Evolutionary conservation across 2,888 invertebrate genomes (phyloP), one percentile per base, ranked within the genome.

Genomic region (Unio delphinus): DNA sequence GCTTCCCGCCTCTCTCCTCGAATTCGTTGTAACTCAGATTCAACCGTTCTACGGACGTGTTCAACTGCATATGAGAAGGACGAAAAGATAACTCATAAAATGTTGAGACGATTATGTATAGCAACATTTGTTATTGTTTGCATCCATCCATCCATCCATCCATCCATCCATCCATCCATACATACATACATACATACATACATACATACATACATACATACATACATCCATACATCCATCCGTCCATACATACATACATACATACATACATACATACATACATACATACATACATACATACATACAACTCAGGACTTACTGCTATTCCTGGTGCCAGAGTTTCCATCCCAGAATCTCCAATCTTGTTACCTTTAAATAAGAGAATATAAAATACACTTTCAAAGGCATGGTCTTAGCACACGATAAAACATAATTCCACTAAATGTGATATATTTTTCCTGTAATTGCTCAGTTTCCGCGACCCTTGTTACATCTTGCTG

Each of bases 21-120:
- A 86, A 66, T 3, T 74, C 58, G 67, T 86, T 86, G 55, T 80
- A 74, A 65, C 83, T 81, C 4, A 85, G 64, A 69, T 83, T 78
- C 15, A 86, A 65, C 54, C 74, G 69, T 5, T 70, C 64, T 11
- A 86, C 61, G 6, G 74, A 70, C 1, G 68, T 73, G 69, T 81
- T 83, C 20, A 70, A 72, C 83, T 83, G 77, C 1, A 70, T 68
- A 56, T 45, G 26, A 18, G 55, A 76, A 28, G 3, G 55, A 67
- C n/a, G 8, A 55, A 26, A 34, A 23, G 59, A 59, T 23, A 23
- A 59, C 23, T 18, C 45, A 45, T 45, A 45, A 45, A 15, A 45
- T 45, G 11, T 45, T 45, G 15, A 15, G 11, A 45, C 45, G 45
- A 45, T 45, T 3, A 45, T 45, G 45, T 45, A 15, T 45, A 3